Evolutionary conservation across 53 echinoderm and acorn worm genomes (phyloP).

Genomic region (Holothuria scabra): DNA sequence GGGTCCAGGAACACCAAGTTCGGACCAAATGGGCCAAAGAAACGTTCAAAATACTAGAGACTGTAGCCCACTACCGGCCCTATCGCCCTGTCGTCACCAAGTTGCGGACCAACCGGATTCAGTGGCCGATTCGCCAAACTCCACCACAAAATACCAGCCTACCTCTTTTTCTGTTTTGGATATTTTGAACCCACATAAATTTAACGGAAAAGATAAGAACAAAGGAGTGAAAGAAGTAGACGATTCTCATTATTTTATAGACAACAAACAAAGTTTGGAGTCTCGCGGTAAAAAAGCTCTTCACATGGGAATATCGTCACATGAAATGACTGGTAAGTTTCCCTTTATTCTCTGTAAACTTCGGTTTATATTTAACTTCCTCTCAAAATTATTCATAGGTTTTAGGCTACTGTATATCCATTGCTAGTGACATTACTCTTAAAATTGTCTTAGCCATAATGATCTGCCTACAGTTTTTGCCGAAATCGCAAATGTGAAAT

Average conservation of each 20-base stretch:
- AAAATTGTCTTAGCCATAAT: no score
- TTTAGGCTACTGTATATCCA: no score
- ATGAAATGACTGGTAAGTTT: not conserved
- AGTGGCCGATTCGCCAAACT: not conserved
- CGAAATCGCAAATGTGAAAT: no score
- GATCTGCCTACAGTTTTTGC: no score
- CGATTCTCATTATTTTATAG: not conserved
- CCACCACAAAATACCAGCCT: not conserved
- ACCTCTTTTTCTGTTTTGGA: conserved; percentile 42
- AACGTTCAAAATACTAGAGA: conserved; percentile 3
- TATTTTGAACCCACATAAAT: conserved; percentile 38
- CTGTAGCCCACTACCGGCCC: conserved; percentile 28
- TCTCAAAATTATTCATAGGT: no score
- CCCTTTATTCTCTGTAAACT: not conserved
- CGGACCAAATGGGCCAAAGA: not conserved
- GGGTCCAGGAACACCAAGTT: conserved; percentile 23
- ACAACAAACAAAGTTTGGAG: not conserved
- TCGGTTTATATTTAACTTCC: not conserved
- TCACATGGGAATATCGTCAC: not conserved
- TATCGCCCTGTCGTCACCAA: conserved; percentile 2
- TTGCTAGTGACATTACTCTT: no score
- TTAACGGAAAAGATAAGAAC: conserved; percentile 21
- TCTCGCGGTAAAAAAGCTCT: not conserved
- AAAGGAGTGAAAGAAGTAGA: not conserved
- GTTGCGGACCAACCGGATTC: conserved; percentile 3